A percentile compares a stretch with the other conserved stretches of the same genome.
These are phyloP conservation scores for Alectoris magna DNA, from an alignment of 2,797 vertebrate genomes.

Conservation along the genomic window DNA sequence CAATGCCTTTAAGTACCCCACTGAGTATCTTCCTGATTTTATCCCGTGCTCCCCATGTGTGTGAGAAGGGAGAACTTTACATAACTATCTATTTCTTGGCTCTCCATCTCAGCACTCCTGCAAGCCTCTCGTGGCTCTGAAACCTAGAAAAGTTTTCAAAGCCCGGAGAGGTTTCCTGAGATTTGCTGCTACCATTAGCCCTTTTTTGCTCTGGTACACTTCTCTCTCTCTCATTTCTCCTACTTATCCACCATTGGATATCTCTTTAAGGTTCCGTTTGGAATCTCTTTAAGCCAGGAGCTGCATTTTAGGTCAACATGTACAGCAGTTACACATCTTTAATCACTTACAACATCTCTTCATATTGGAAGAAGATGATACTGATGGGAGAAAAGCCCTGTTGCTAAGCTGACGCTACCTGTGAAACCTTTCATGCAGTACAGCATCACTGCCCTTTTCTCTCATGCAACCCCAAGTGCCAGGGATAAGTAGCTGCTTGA, in stretches of 20 bases:
- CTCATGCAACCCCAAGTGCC: background rate
- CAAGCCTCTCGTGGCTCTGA: background rate
- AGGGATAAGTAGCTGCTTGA: background rate
- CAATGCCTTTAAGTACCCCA: background rate
- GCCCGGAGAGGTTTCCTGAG: background rate
- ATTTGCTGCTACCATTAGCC: background rate
- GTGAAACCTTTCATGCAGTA: background rate
- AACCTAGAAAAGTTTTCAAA: background rate
- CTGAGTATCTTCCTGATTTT: background rate
- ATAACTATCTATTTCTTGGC: background rate
- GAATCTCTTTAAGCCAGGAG: background rate
- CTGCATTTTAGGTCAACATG: background rate
- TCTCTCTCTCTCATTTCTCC: background rate
- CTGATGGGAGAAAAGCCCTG: background rate
- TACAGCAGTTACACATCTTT: background rate
- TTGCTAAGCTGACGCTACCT: no score
- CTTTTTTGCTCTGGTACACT: background rate
- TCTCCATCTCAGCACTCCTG: background rate
- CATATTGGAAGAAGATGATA: background rate
- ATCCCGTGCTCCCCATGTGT: rapidly evolving
- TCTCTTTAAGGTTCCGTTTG: background rate
- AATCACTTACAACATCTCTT: background rate
- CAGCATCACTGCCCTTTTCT: background rate
- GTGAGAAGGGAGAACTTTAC: background rate
- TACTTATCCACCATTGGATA: background rate